Base-by-base conservation (phyloP, 2,888 invertebrate species). In the Hipparchia semele region DNA sequence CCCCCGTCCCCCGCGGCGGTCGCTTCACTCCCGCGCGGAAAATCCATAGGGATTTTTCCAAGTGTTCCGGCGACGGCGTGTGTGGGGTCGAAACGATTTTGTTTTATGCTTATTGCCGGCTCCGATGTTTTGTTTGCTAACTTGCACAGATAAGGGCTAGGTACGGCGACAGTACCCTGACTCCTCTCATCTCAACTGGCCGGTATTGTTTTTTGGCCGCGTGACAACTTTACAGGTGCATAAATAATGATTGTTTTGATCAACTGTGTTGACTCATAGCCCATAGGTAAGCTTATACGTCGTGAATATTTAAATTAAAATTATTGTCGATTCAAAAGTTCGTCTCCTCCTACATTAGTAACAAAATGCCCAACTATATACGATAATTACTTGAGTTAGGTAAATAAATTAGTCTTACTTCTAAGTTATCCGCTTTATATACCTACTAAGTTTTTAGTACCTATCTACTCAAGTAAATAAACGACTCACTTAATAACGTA, bases 21-120 rank as follows among this genome's bases (percentile, higher is more conserved):
- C 86, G 90, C 79, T 85, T 85, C 88, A 70, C 79, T 72, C 90
- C 87, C 88, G 86, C 87, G 92, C 86, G 93, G 93, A 92, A 94
- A 93, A 93, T 92, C 93, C 93, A 91, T 92, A 93, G 92, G 94
- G 93, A 92, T 92, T 94, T 93, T 93, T 93, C 92, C 93, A 92
- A 93, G 93, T 92, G 93, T 90, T 91, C 91, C 87, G 87, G 88
- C 91, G 91, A 90, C 90, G 90, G 87, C 90, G 90, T 91, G 90
- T 92, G 91, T 92, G 93, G 92, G 92, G 92, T 90, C 88, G 90
- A 87, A 89, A 88, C 92, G 91, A 92, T 93, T 92, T 92, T 93
- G 93, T 94, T 94, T 93, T 94, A 93, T 90, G 93, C 92, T 93
- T 91, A 94, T 93, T 93, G 92, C 90, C 86, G 85, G 89, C 86